phyloP scores from a whole-genome alignment of 2,888 invertebrate species.

The Caenorhabditis afra region DNA sequence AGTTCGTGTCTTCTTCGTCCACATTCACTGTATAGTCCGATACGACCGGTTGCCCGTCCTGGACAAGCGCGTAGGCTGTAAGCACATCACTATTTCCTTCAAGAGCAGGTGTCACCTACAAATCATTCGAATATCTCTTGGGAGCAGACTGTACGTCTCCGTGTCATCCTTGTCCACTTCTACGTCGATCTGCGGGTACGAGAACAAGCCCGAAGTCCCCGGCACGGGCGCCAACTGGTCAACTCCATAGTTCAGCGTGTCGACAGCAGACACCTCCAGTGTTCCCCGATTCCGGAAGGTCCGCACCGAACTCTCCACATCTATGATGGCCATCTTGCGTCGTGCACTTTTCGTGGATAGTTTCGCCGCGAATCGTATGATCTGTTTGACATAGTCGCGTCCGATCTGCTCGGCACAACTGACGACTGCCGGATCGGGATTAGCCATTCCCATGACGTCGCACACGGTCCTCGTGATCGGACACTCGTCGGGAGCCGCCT shows the following conservation, averaged over 20 bases:
- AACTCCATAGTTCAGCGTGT: constrained; percentile 32
- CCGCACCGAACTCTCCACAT: constrained; percentile 20
- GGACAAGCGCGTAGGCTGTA: constrained; percentile 63
- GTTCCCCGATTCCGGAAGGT: constrained; percentile 5
- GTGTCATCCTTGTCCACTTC: constrained; percentile 48
- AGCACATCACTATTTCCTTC: not conserved
- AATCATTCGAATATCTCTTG: constrained; percentile 17
- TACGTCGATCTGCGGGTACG: constrained; percentile 2
- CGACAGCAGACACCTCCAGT: constrained; percentile 10
- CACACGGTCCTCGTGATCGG: not conserved
- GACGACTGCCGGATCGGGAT: not conserved
- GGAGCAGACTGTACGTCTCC: constrained; percentile 29
- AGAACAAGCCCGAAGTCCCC: constrained; percentile 8
- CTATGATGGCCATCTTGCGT: not conserved
- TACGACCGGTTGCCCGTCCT: constrained; percentile 55
- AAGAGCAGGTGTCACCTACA: no score
- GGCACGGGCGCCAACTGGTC: constrained; percentile 12
- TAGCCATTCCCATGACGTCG: not conserved
- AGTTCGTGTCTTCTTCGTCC: constrained; percentile 56
- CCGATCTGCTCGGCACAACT: not conserved
- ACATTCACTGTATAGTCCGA: constrained; percentile 31
- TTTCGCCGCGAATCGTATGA: not conserved
- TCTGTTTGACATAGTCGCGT: constrained; percentile 31
- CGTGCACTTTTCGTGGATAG: constrained; percentile 25
- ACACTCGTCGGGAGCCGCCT: no score